phyloP scores from a whole-genome alignment of 2,113 vertebrate species.

The Bos javanicus region DNA sequence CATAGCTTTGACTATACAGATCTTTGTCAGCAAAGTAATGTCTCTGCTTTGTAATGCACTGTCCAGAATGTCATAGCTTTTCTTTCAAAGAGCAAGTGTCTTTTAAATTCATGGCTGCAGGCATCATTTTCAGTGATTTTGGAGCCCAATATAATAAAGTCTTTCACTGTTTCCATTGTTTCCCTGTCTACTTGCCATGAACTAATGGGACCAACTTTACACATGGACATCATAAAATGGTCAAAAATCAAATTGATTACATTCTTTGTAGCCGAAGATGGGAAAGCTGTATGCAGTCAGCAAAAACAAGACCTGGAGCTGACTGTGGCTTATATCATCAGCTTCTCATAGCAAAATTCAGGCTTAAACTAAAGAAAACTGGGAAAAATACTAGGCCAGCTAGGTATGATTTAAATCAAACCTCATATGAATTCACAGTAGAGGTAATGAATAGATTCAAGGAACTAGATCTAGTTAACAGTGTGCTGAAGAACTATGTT shows the following conservation, averaged over 20 bases:
- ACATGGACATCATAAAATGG: not conserved
- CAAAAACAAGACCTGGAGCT: not conserved
- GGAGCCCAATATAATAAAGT: not conserved
- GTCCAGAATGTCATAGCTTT: not conserved
- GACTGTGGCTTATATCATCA: not conserved
- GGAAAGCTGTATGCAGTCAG: not conserved
- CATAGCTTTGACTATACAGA: not conserved
- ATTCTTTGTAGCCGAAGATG: not conserved
- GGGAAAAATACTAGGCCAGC: not conserved
- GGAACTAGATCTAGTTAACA: not conserved
- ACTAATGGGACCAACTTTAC: not conserved
- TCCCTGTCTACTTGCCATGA: not conserved
- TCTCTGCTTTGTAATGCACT: not conserved
- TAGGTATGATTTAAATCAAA: not conserved
- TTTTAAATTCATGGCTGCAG: not conserved
- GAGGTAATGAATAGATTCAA: not conserved
- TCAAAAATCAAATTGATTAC: not conserved
- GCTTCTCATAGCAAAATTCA: not conserved
- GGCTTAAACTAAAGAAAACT: not conserved
- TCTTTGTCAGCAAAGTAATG: not conserved
- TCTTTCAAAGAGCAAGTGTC: not conserved
- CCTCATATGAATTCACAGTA: not conserved
- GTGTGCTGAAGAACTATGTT: not conserved
- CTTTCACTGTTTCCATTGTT: not conserved
- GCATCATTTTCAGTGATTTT: not conserved